Evolutionary conservation across 2,797 vertebrate genomes (phyloP).

Genomic region (Xerus rutilus): DNA sequence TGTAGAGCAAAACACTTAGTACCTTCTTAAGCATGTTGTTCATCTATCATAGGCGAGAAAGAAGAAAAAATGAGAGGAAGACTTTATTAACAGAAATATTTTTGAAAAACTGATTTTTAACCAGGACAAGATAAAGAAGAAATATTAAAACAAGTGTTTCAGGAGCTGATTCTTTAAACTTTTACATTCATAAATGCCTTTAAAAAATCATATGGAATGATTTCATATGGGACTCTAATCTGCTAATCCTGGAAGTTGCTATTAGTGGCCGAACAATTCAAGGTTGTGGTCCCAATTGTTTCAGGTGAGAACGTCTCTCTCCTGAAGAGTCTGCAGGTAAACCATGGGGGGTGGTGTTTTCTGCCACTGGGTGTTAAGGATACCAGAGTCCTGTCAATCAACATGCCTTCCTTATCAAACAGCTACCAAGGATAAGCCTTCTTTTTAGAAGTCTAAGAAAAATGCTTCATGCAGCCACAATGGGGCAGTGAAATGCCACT

Average conservation of each 20-base stretch:
- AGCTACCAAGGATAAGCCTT: rapidly evolving
- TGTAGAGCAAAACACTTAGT: conserved; percentile 67
- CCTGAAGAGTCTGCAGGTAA: not conserved
- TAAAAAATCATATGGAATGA: not conserved
- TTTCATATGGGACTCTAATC: not conserved
- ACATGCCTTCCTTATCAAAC: not conserved
- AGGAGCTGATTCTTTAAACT: not conserved
- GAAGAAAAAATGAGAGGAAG: conserved; percentile 79
- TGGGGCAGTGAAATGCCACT: not conserved
- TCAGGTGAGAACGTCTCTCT: not conserved
- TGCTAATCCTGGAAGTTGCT: not conserved
- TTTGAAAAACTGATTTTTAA: conserved; percentile 54
- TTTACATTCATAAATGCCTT: conserved; percentile 6
- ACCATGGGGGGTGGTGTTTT: not conserved
- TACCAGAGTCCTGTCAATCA: not conserved
- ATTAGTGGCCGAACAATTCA: not conserved
- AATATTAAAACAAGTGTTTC: conserved; percentile 11
- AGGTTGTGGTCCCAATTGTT: not conserved
- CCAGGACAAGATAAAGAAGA: not conserved
- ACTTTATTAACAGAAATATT: conserved; percentile 47
- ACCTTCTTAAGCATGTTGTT: conserved; percentile 91
- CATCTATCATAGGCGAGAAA: conserved; percentile 90
- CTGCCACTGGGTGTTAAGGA: not conserved
- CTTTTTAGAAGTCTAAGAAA: not conserved
- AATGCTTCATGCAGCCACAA: not conserved